Percentiles rank a stretch among this genome's conserved stretches.
phyloP scores from a whole-genome alignment of 1,140 invertebrate genomes.

The Brachionus rotundiformis region DNA sequence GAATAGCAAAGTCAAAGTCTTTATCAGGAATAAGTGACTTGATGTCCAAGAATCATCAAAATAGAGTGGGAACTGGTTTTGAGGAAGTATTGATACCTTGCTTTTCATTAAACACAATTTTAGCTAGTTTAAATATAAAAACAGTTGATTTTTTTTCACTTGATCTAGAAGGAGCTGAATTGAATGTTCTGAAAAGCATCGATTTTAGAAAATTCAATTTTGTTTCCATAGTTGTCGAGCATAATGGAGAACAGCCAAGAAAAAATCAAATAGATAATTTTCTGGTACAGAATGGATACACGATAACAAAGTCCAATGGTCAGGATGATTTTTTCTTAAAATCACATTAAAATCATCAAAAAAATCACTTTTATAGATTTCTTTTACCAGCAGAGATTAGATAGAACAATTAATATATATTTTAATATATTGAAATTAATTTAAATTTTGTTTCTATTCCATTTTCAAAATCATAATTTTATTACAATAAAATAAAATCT shows the following conservation, averaged over 20 bases:
- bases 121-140: not conserved
- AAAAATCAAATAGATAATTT: not conserved
- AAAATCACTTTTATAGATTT: too few relatives aligned
- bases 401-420: too few relatives aligned
- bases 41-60: not conserved
- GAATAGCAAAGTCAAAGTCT: not conserved
- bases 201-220: too few relatives aligned
- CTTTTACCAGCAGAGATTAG: too few relatives aligned
- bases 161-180: too few relatives aligned
- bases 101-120: slow-evolving; percentile 37
- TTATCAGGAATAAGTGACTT: not conserved
- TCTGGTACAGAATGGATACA: not conserved
- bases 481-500: too few relatives aligned
- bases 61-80: not conserved
- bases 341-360: too few relatives aligned
- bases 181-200: too few relatives aligned
- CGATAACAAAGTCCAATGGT: not conserved
- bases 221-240: not conserved
- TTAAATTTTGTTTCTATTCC: too few relatives aligned
- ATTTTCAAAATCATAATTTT: too few relatives aligned
- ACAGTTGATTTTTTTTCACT: slow-evolving; percentile 55
- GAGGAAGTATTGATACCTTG: slow-evolving; percentile 14
- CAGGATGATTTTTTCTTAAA: slow-evolving; percentile 9
- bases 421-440: too few relatives aligned
- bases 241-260: not conserved